A percentile compares a stretch with the other conserved stretches of the same genome.
Evolutionary conservation across 2,113 vertebrate genomes (phyloP).

Genomic region (Sapajus apella): DNA sequence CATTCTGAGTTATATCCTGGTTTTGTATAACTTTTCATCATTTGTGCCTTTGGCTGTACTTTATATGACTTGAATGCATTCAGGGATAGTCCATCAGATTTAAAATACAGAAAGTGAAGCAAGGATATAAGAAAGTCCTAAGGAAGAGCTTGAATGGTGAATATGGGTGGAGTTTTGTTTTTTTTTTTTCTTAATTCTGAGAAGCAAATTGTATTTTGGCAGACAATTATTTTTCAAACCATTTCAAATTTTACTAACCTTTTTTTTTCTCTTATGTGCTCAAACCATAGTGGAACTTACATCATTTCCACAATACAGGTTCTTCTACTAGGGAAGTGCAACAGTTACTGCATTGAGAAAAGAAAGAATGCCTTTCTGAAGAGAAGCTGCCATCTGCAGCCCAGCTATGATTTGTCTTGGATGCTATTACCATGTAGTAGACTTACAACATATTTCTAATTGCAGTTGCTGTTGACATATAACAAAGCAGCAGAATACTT

Average conservation of each 20-base stretch:
- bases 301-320: background rate
- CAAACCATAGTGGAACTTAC: background rate
- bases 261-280: background rate
- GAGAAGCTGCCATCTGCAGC: background rate
- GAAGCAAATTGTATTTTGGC: conserved; percentile 46
- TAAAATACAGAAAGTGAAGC: background rate
- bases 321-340: background rate
- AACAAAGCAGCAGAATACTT: background rate
- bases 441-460: background rate
- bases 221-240: conserved; percentile 48
- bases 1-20: background rate
- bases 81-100: background rate
- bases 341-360: accelerated
- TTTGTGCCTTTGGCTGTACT: background rate
- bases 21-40: background rate
- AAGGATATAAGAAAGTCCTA: background rate
- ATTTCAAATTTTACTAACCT: conserved; percentile 19
- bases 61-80: background rate
- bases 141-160: background rate
- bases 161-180: background rate
- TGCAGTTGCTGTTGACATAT: background rate
- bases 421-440: too few species aligned
- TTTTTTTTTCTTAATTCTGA: conserved; percentile 33
- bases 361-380: background rate
- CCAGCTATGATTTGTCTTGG: background rate